These are phyloP conservation scores for Phycodurus eques DNA, from an alignment of 2,113 vertebrate genomes.

Conservation along the genomic window DNA sequence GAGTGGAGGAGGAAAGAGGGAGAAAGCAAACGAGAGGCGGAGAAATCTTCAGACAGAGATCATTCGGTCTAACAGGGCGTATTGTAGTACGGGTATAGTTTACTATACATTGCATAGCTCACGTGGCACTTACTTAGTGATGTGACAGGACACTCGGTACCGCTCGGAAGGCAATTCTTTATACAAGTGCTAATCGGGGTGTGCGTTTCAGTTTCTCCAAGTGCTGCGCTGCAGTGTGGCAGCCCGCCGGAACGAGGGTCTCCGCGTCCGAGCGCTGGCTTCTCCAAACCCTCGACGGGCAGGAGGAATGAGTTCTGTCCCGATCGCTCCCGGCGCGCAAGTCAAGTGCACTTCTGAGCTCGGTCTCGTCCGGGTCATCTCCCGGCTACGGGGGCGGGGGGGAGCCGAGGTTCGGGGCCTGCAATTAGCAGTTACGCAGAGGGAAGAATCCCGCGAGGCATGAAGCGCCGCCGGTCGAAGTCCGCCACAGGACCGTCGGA, in stretches of 20 bases:
- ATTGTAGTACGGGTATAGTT: conserved; percentile 77
- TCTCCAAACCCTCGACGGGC: conserved; percentile 20
- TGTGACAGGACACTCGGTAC: conserved; percentile 80
- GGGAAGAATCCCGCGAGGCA: conserved; percentile 52
- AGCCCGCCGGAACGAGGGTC: conserved; percentile 46
- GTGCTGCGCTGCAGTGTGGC: conserved; percentile 80
- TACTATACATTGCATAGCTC: conserved; percentile 99
- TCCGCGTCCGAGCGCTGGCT: conserved; percentile 30
- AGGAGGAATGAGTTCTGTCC: conserved; percentile 32
- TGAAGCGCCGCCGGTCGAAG: conserved; percentile 54
- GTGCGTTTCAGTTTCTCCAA: conserved; percentile 86
- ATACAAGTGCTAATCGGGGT: conserved; percentile 90
- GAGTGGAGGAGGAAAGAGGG: conserved; percentile 56
- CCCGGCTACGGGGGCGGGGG: conserved; percentile 39
- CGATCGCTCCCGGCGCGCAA: conserved; percentile 30
- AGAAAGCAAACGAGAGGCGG: conserved; percentile 63
- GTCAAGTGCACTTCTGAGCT: conserved; percentile 52
- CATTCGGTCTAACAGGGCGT: conserved; percentile 73
- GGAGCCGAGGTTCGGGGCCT: conserved; percentile 32
- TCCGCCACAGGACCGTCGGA: conserved; percentile 59
- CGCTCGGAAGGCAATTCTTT: conserved; percentile 90
- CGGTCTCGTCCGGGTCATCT: conserved; percentile 52
- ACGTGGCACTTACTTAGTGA: conserved; percentile 84
- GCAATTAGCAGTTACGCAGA: conserved; percentile 30
- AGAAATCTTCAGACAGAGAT: conserved; percentile 31